These are phyloP conservation scores for Myrmophylax atrothorax DNA, from an alignment of 2,113 vertebrate species.

Conservation along the genomic window DNA sequence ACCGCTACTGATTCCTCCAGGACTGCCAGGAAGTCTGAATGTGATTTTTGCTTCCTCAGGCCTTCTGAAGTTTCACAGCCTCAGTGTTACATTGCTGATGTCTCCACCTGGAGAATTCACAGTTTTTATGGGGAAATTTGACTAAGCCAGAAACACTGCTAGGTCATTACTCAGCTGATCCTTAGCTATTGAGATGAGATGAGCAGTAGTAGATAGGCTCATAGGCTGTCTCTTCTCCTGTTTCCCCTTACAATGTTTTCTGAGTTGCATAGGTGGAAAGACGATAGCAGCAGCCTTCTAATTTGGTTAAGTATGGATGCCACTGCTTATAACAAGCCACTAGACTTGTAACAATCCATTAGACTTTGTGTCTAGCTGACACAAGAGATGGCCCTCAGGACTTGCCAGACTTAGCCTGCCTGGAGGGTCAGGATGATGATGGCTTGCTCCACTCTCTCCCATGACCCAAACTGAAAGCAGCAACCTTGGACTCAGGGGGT, in stretches of 20 bases:
- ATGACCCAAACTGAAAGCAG: neutral
- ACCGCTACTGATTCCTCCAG: neutral
- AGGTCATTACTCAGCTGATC: neutral
- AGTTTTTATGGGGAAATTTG: neutral
- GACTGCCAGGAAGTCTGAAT: neutral
- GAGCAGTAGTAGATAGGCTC: neutral
- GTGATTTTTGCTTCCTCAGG: neutral
- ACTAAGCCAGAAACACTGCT: neutral
- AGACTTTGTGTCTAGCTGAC: neutral
- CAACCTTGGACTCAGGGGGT: neutral
- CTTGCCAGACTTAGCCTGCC: neutral
- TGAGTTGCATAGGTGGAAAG: neutral
- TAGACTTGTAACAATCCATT: too few species aligned
- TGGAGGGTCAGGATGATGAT: neutral
- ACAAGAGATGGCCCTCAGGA: neutral
- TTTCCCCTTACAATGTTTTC: neutral
- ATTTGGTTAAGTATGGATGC: neutral
- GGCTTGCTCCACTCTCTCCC: neutral
- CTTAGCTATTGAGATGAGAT: neutral
- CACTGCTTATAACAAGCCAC: neutral
- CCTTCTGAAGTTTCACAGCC: neutral
- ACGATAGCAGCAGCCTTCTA: neutral
- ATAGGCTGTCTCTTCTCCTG: neutral
- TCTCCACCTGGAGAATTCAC: neutral
- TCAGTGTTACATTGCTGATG: neutral